These are phyloP conservation scores for Colistium nudipinnis DNA, from an alignment of 2,113 vertebrate species.

Conservation along the genomic window DNA sequence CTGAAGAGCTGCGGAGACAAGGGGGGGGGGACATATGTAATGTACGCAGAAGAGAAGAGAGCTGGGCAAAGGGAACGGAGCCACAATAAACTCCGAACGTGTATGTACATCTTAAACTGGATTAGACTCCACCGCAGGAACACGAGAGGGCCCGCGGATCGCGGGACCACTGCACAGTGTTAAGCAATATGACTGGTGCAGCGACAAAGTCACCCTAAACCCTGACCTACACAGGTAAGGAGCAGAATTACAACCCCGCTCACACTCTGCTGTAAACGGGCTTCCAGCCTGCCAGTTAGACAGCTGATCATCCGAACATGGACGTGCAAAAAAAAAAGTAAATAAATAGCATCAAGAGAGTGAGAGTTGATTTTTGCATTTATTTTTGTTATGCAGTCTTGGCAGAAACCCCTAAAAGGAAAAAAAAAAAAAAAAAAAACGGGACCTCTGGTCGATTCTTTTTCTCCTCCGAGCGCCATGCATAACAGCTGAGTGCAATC, in stretches of 20 bases:
- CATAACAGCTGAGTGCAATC: conserved; percentile 27
- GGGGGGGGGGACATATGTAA: no score
- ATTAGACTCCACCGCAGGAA: conserved; percentile 18
- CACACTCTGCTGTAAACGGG: conserved; percentile 35
- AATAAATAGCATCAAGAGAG: no score
- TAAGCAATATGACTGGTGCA: conserved; percentile 47
- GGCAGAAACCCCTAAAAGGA: conserved; percentile 4
- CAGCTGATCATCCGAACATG: conserved; percentile 25
- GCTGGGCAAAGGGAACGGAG: conserved; percentile 3
- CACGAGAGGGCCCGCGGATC: conserved; percentile 32
- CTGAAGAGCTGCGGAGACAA: conserved; percentile 90
- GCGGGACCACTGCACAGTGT: conserved; percentile 27
- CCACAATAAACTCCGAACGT: conserved; percentile 23
- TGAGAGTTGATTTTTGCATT: no score
- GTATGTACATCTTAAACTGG: conserved; percentile 8
- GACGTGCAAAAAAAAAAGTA: background rate
- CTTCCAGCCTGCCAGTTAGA: conserved; percentile 21
- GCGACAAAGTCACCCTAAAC: conserved; percentile 27
- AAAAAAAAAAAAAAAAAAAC: no score
- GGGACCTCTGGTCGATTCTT: background rate
- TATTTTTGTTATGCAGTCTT: background rate
- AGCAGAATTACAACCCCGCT: conserved; percentile 43
- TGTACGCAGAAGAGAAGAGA: no score
- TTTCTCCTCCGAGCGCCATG: conserved; percentile 1
- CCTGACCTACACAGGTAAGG: conserved; percentile 42